phyloP scores from a whole-genome alignment of 1,140 invertebrate species.

The Musca domestica region DNA sequence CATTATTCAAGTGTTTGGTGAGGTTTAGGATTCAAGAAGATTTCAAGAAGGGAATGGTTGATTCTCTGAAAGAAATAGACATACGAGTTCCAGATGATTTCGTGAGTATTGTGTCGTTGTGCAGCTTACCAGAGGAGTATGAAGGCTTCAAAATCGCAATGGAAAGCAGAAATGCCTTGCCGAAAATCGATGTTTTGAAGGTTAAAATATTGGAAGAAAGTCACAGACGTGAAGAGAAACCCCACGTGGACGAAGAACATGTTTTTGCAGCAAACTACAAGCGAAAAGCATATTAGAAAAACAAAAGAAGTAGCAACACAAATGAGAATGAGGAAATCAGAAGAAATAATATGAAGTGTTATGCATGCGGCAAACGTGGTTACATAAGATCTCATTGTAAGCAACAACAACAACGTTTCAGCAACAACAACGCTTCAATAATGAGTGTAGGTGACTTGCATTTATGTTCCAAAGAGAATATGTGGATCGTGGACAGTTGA shows the following conservation, averaged over 20 bases:
- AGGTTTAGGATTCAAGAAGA: not conserved
- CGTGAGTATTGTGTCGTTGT: not conserved
- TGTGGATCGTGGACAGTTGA: too few relatives aligned
- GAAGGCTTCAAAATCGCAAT: not conserved
- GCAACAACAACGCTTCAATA: too few relatives aligned
- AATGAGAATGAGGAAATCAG: too few relatives aligned
- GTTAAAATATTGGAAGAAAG: not conserved
- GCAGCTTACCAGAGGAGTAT: not conserved
- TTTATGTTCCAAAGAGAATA: too few relatives aligned
- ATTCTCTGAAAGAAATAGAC: not conserved
- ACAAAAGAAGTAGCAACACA: too few relatives aligned
- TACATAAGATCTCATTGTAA: too few relatives aligned
- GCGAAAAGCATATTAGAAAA: not conserved
- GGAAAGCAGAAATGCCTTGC: not conserved
- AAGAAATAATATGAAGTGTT: too few relatives aligned
- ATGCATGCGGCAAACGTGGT: too few relatives aligned
- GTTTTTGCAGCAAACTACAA: not conserved
- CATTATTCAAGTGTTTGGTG: slow-evolving; percentile 8
- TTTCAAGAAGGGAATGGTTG: not conserved
- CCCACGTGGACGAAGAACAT: not conserved
- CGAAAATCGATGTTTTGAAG: not conserved
- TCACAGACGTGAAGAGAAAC: not conserved
- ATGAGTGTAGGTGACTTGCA: too few relatives aligned
- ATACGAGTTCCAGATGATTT: not conserved
- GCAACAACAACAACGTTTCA: too few relatives aligned